Evolutionary conservation across 2,113 vertebrate species (phyloP), one percentile per base, ranked within the genome.

Genomic region (Alethe diademata): DNA sequence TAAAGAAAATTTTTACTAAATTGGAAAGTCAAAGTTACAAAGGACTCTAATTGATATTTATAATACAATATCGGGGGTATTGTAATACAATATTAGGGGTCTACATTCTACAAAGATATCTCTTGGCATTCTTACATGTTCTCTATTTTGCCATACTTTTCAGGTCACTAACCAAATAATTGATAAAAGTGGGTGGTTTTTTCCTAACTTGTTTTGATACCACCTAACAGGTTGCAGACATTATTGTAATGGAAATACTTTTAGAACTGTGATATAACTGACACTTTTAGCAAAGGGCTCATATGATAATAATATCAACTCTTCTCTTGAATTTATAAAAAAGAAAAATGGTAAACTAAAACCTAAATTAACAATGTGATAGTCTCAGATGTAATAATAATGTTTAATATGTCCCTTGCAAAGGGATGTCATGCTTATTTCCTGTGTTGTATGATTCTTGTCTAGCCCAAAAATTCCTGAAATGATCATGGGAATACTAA

Each of bases 111-210:
- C 6, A 51, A 65, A 80, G 8, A 26, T 36, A 38, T 50, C 45
- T 91, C 19, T 86, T 72, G 53, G 22, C 3, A 58, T 61, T 61
- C 17, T 43, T 56, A 48, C 2, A 26, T 35, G 5, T 57, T 48
- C 3, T 82, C 4, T 45, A 47, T 13, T 78, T n/a, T 66, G 6
- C 3, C 11, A 40, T 76, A 36, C n/a, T 86, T 67, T 84, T 33
- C 48, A 66, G 33, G 9, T 50, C 57, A 8, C 4, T 60, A 86
- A 40, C 3, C 2, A 14, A 38, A 62, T 10, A 23, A 76, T 8
- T 51, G 6, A 65, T 48, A 18, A 80, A 88, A 33, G 16, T 5
- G 69, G 40, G 6, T 2, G 0, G 0, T 0, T 33, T 60, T 53
- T 58, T 67, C 6, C 17, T 51, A 40, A 65, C 31, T 45, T 78